Evolutionary conservation across 2,888 invertebrate genomes (phyloP).

Genomic region (Melieria crassipennis): DNA sequence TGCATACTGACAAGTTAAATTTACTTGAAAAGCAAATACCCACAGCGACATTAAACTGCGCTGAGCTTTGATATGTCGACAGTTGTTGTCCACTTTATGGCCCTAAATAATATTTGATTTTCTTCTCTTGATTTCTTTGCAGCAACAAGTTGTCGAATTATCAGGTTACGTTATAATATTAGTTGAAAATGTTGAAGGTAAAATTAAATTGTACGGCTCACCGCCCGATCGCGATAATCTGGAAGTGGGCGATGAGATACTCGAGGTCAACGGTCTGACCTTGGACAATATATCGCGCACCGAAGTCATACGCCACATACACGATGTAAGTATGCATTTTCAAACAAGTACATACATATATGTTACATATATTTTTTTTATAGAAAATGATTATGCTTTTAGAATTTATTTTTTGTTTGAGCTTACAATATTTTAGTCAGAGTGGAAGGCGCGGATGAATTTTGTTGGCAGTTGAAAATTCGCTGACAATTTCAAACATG

Average conservation of each 20-base stretch:
- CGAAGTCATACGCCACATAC: conserved; percentile 93
- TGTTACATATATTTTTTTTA: background rate
- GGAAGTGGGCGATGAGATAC: conserved; percentile 96
- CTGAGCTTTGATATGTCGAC: no score
- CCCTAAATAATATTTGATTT: background rate
- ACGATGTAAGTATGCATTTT: conserved; percentile 76
- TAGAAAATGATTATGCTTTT: background rate
- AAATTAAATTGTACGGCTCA: conserved; percentile 92
- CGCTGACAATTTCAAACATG: no score
- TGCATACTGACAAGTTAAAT: no score
- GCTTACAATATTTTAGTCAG: no score
- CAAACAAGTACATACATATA: no score
- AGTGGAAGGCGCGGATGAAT: no score
- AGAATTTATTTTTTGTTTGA: background rate
- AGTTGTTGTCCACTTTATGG: no score
- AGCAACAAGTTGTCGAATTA: conserved; percentile 80
- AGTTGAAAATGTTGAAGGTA: conserved; percentile 92
- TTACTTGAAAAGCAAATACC: no score
- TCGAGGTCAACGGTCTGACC: conserved; percentile 95
- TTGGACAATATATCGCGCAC: conserved; percentile 91
- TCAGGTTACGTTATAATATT: conserved; percentile 95
- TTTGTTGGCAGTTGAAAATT: no score
- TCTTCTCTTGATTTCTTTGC: conserved; percentile 36
- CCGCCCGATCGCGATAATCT: conserved; percentile 93
- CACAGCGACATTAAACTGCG: no score